Evolutionary conservation across 2,888 invertebrate species (phyloP).

Genomic region (Zele albiditarsus): DNA sequence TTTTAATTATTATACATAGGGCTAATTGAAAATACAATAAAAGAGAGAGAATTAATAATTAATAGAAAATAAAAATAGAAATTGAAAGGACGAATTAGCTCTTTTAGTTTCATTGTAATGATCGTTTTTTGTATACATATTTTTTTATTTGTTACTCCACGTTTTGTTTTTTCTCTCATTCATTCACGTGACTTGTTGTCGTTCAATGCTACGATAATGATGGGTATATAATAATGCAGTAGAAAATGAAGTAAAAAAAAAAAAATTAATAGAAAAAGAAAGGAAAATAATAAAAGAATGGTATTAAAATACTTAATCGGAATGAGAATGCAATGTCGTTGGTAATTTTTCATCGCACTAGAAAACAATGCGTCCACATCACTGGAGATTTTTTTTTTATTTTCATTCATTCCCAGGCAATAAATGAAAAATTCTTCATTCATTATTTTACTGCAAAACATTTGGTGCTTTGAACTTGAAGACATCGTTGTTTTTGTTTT

Average conservation of each 20-base stretch:
- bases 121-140: not conserved
- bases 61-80: slow-evolving; percentile 41
- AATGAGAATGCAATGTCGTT: slow-evolving; percentile 28
- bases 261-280: not conserved
- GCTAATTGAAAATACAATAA: slow-evolving; percentile 36
- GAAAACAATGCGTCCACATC: not conserved
- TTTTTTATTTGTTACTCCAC: not conserved
- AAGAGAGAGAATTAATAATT: slow-evolving; percentile 47
- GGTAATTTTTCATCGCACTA: slow-evolving; percentile 30
- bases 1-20: slow-evolving; percentile 17
- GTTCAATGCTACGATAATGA: not conserved
- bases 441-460: not conserved
- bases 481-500: not conserved
- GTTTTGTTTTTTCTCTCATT: slow-evolving; percentile 12
- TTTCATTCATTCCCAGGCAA: not conserved
- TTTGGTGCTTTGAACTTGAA: not conserved
- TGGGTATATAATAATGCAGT: not conserved
- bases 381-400: not conserved
- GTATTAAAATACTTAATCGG: slow-evolving; percentile 26
- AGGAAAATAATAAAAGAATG: not conserved
- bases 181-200: slow-evolving; percentile 2
- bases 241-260: not conserved
- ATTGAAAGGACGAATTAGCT: slow-evolving; percentile 14
- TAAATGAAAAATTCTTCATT: slow-evolving; percentile 12
- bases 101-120: slow-evolving; percentile 15